phyloP scores from a whole-genome alignment of 2,888 invertebrate species.

The Himalopsyche anomala region DNA sequence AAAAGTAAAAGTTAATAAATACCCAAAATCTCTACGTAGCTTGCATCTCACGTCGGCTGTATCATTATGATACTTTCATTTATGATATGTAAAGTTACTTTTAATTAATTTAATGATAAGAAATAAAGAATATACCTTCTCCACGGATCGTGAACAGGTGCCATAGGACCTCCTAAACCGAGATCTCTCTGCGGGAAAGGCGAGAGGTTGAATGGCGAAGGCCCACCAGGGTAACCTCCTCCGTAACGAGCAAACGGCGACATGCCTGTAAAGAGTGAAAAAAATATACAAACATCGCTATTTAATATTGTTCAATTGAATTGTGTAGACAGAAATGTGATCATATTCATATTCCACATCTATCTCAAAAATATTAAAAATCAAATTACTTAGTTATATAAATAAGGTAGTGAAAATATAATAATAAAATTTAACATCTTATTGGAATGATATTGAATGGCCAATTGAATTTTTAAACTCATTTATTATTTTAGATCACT shows the following conservation, averaged over 20 bases:
- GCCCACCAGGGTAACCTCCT: conserved; percentile 80
- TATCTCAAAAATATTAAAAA: too few species aligned
- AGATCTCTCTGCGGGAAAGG: conserved; percentile 82
- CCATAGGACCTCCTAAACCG: conserved; percentile 74
- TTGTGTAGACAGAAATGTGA: too few species aligned
- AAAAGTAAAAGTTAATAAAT: conserved; percentile 27
- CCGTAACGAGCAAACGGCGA: conserved; percentile 90
- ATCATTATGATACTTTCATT: too few species aligned
- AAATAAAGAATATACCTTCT: conserved; percentile 74
- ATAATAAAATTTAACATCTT: too few species aligned
- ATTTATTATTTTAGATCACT: too few species aligned
- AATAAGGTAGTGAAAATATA: too few species aligned
- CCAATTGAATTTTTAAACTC: too few species aligned
- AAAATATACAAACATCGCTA: neutral
- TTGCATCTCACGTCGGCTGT: neutral
- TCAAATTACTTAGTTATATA: too few species aligned
- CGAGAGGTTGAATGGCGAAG: conserved; percentile 82
- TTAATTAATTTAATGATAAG: neutral
- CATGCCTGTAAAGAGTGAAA: conserved; percentile 74
- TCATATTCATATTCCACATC: too few species aligned
- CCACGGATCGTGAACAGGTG: conserved; percentile 81
- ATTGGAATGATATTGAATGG: too few species aligned
- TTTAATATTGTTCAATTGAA: too few species aligned
- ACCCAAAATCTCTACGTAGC: neutral
- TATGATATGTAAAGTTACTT: neutral